Conservation (phyloP, 2,888 invertebrate species). For the Oscheius sp. region DNA sequence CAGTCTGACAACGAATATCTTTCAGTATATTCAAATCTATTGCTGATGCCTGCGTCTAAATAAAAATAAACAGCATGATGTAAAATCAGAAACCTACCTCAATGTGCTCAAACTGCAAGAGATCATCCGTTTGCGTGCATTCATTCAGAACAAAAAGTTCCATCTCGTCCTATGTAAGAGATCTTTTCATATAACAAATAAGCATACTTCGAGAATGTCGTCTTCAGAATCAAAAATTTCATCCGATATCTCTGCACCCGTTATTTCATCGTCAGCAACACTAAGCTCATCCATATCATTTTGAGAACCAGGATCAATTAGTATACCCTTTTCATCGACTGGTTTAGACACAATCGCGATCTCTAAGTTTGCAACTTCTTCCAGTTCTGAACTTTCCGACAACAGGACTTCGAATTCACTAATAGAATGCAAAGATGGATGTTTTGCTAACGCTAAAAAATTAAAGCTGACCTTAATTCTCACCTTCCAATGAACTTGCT, state of each 20-base stretch:
- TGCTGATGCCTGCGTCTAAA: slow-evolving; percentile 1
- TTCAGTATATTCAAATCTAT: neutral
- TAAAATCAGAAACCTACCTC: neutral
- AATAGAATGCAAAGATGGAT: slow-evolving; percentile 17
- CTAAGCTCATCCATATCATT: slow-evolving; percentile 5
- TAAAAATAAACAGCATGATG: neutral
- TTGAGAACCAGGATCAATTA: slow-evolving; percentile 23
- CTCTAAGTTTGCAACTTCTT: slow-evolving; percentile 34
- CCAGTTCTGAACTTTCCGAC: neutral
- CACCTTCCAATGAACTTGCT: slow-evolving; percentile 21
- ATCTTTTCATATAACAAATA: neutral
- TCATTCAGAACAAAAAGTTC: slow-evolving; percentile 7
- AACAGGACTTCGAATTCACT: neutral
- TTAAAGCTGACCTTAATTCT: neutral
- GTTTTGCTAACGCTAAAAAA: neutral
- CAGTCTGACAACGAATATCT: slow-evolving; percentile 14
- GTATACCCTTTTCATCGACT: slow-evolving; percentile 41
- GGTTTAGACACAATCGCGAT: slow-evolving; percentile 35
- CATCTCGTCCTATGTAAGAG: slow-evolving; percentile 14
- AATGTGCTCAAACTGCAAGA: neutral
- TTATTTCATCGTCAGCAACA: slow-evolving; percentile 8
- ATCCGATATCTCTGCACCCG: slow-evolving; percentile 20
- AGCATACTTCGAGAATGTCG: slow-evolving; percentile 16
- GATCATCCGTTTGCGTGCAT: slow-evolving; percentile 12
- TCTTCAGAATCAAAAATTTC: slow-evolving; percentile 30